Conservation (phyloP, 2,113 vertebrate genomes). For the Rhombomys opimus region DNA sequence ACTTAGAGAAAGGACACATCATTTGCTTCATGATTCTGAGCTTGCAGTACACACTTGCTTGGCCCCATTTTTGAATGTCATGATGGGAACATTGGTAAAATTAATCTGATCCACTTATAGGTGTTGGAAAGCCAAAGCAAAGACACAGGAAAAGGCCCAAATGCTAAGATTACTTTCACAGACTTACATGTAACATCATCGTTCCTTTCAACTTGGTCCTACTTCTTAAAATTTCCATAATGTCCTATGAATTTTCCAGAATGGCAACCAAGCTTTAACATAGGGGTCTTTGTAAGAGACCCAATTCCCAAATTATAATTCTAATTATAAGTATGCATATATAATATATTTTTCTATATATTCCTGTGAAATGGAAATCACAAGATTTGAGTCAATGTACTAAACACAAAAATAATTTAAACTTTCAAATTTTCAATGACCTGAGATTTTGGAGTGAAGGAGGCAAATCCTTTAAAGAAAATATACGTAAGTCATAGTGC, state of each 20-base stretch:
- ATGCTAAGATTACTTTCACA: neutral
- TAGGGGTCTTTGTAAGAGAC: neutral
- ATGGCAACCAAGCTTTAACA: neutral
- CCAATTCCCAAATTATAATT: neutral
- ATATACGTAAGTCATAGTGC: neutral
- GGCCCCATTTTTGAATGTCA: neutral
- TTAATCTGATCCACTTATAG: too few species aligned
- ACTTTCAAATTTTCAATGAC: neutral
- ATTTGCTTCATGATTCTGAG: neutral
- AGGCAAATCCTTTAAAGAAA: neutral
- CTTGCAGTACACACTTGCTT: neutral
- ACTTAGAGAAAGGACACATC: neutral
- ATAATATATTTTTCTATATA: neutral
- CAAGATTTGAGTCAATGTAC: neutral
- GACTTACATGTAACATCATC: too few species aligned
- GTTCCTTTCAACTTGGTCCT: neutral
- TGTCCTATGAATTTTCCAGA: rapidly evolving
- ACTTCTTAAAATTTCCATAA: neutral
- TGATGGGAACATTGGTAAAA: neutral
- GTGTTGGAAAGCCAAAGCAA: neutral
- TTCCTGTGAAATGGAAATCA: neutral
- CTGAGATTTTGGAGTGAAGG: neutral
- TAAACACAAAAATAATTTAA: neutral
- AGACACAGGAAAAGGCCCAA: neutral
- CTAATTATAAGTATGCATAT: neutral